A percentile compares a stretch with the other conserved stretches of the same genome.
Evolutionary conservation across 2,113 vertebrate genomes (phyloP).

Genomic region (Toxotes chatareus): DNA sequence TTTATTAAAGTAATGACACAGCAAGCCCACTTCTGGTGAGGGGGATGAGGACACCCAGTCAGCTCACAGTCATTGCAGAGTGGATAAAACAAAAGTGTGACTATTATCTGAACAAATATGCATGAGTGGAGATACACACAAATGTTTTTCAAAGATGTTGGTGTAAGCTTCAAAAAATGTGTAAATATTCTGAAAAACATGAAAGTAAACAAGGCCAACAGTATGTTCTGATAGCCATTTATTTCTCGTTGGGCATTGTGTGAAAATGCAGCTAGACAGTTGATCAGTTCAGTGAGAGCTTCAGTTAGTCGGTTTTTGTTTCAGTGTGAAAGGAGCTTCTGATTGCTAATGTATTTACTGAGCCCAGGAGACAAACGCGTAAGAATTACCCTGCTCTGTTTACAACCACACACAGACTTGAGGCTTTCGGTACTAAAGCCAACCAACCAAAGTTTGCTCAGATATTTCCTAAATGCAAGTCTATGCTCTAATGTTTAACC

Average conservation of each 20-base stretch:
- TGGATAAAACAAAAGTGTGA: constrained; percentile 28
- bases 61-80: constrained; percentile 47
- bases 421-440: not conserved
- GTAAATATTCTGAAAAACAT: not conserved
- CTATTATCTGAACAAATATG: constrained; percentile 10
- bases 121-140: constrained; percentile 1
- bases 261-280: not conserved
- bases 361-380: not conserved
- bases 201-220: not conserved
- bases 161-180: not conserved
- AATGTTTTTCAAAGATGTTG: not conserved
- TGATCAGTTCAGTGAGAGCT: not conserved
- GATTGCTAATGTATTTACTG: not conserved
- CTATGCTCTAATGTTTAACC: constrained; percentile 40
- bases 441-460: not conserved
- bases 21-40: constrained; percentile 60
- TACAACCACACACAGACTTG: not conserved
- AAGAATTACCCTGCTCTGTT: not conserved
- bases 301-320: no score
- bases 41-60: constrained; percentile 57
- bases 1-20: constrained; percentile 58
- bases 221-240: not conserved
- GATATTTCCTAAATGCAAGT: not conserved
- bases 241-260: not conserved
- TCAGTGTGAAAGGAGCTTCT: no score